A percentile compares a stretch with the other conserved stretches of the same genome.
Conservation (phyloP, 2,113 vertebrate genomes). For the Platichthys stellatus region DNA sequence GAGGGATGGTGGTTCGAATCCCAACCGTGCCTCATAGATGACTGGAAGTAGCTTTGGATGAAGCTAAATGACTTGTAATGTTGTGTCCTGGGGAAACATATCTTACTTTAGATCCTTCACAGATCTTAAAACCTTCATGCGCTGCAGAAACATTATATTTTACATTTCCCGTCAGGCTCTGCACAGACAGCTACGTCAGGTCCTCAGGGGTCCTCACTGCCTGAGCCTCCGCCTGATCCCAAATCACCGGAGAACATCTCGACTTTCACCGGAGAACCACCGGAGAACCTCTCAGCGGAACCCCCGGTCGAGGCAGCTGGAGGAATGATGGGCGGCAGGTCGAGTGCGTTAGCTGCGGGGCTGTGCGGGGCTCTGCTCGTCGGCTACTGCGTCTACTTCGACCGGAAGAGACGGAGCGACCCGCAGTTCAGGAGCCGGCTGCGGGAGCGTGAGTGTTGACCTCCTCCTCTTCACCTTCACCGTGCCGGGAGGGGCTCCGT, state of each 20-base stretch:
- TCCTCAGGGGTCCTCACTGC: slow-evolving; percentile 40
- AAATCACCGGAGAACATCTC: background rate
- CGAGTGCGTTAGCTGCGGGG: slow-evolving; percentile 90
- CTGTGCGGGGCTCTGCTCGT: slow-evolving; percentile 92
- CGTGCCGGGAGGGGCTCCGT: background rate
- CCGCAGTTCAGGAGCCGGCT: slow-evolving; percentile 94
- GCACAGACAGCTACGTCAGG: slow-evolving; percentile 1
- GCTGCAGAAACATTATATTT: background rate
- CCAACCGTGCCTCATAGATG: too few relatives aligned
- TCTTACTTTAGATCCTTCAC: too few relatives aligned
- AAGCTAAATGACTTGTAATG: too few relatives aligned
- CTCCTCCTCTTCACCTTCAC: slow-evolving; percentile 20
- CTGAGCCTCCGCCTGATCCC: slow-evolving; percentile 21
- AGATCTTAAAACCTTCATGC: too few relatives aligned
- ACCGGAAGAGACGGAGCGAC: slow-evolving; percentile 92
- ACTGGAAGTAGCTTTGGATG: too few relatives aligned
- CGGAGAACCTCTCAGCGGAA: background rate
- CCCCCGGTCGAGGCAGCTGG: background rate
- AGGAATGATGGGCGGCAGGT: slow-evolving; percentile 86
- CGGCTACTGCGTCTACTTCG: slow-evolving; percentile 96
- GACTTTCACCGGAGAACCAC: background rate
- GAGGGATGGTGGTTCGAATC: too few relatives aligned
- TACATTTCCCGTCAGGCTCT: slow-evolving; percentile 59
- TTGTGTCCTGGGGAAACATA: too few relatives aligned
- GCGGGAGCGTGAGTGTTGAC: slow-evolving; percentile 90